These are phyloP conservation scores for Aphaenogaster floridana DNA, from an alignment of 1,140 invertebrate species.

Conservation along the genomic window DNA sequence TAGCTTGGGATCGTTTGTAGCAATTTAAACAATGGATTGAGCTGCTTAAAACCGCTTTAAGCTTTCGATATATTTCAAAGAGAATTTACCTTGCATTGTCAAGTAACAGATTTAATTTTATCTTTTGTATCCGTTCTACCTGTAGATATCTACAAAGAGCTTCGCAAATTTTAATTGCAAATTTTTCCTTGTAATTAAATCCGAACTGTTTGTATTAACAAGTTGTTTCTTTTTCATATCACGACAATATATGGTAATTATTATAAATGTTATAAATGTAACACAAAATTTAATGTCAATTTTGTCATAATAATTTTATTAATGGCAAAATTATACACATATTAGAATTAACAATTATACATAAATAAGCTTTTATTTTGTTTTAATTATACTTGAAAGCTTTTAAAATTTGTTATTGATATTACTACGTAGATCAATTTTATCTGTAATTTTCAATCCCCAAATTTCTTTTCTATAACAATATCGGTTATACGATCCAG, in stretches of 20 bases:
- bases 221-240: neutral
- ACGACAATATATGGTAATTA: neutral
- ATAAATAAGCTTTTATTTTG: neutral
- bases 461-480: slow-evolving; percentile 24
- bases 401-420: neutral
- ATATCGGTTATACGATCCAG: slow-evolving; percentile 36
- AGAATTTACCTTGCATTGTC: neutral
- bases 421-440: neutral
- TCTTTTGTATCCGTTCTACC: neutral
- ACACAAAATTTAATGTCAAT: neutral
- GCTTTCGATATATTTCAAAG: neutral
- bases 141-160: neutral
- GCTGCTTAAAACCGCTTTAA: neutral
- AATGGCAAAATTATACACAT: neutral
- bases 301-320: neutral
- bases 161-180: neutral
- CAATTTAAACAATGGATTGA: slow-evolving; percentile 1
- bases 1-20: neutral
- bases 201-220: neutral
- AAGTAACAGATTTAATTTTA: neutral
- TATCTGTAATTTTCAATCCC: neutral
- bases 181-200: neutral
- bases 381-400: neutral
- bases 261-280: neutral
- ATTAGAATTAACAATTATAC: slow-evolving; percentile 8